A percentile compares a stretch with the other conserved stretches of the same genome.
phyloP scores from a whole-genome alignment of 1,140 invertebrate species.

The Plectus sambesii region DNA sequence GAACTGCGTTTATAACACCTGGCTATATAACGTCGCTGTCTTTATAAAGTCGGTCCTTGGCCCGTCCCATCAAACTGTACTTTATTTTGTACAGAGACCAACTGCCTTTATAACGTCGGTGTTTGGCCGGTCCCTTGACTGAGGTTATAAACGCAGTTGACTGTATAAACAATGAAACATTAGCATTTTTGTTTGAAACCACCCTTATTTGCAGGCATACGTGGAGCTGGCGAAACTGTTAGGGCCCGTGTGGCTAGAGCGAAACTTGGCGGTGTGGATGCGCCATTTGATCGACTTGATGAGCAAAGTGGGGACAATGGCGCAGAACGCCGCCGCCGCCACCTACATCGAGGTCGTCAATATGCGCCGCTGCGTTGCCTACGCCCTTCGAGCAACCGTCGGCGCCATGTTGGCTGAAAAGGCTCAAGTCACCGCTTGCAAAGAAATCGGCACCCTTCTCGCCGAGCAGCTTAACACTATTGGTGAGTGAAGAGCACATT shows the following conservation, averaged over 20 bases:
- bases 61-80: too few relatives aligned
- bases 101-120: too few relatives aligned
- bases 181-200: too few relatives aligned
- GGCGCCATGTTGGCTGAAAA: conserved; percentile 89
- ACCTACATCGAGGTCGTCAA: conserved; percentile 98
- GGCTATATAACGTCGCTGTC: too few relatives aligned
- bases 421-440: conserved; percentile 83
- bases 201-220: conserved; percentile 61
- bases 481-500: too few relatives aligned
- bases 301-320: conserved; percentile 48
- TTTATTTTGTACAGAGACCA: too few relatives aligned
- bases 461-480: conserved; percentile 88
- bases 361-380: conserved; percentile 89
- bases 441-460: conserved; percentile 80
- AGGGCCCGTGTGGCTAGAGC: conserved; percentile 83
- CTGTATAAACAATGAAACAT: too few relatives aligned
- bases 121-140: conserved; percentile 25
- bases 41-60: too few relatives aligned
- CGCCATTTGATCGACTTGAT: conserved; percentile 81
- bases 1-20: too few relatives aligned
- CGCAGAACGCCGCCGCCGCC: too few relatives aligned
- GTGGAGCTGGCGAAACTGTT: conserved; percentile 81
- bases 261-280: conserved; percentile 70
- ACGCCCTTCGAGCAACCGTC: conserved; percentile 76
- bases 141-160: too few relatives aligned